phyloP scores from a whole-genome alignment of 2,113 vertebrate genomes.

The Cyprinodon variegatus region DNA sequence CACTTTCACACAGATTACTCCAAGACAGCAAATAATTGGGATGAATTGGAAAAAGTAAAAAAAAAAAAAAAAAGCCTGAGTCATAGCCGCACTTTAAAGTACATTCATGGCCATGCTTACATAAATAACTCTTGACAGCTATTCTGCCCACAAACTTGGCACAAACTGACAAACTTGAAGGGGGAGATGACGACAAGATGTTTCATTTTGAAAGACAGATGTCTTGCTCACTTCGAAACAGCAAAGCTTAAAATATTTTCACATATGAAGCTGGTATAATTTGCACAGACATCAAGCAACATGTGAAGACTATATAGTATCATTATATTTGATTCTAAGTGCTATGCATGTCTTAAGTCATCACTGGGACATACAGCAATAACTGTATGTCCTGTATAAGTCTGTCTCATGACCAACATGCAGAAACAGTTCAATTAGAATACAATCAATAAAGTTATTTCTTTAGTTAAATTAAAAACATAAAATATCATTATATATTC shows the following conservation, averaged over 20 bases:
- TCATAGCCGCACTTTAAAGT: slow-evolving; percentile 40
- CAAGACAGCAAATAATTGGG: slow-evolving; percentile 22
- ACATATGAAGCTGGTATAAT: neutral
- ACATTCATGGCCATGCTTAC: slow-evolving; percentile 31
- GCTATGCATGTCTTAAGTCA: neutral
- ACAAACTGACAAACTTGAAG: neutral
- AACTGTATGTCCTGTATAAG: neutral
- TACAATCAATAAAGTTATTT: neutral
- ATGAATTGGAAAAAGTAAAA: slow-evolving; percentile 33
- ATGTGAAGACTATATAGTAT: neutral
- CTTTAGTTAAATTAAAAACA: no score
- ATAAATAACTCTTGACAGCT: slow-evolving; percentile 38
- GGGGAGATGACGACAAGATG: neutral
- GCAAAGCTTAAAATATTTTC: neutral
- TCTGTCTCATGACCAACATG: neutral
- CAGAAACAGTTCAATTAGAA: neutral
- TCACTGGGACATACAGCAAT: neutral
- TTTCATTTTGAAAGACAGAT: slow-evolving; percentile 2
- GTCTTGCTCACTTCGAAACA: neutral
- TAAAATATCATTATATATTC: no score
- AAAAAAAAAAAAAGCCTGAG: slow-evolving; percentile 35
- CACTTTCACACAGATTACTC: slow-evolving; percentile 29
- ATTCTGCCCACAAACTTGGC: slow-evolving; percentile 11
- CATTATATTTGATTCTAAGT: neutral
- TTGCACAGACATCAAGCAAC: neutral